Evolutionary conservation across 2,888 invertebrate species (phyloP).

Genomic region (Drosophila sordidula): DNA sequence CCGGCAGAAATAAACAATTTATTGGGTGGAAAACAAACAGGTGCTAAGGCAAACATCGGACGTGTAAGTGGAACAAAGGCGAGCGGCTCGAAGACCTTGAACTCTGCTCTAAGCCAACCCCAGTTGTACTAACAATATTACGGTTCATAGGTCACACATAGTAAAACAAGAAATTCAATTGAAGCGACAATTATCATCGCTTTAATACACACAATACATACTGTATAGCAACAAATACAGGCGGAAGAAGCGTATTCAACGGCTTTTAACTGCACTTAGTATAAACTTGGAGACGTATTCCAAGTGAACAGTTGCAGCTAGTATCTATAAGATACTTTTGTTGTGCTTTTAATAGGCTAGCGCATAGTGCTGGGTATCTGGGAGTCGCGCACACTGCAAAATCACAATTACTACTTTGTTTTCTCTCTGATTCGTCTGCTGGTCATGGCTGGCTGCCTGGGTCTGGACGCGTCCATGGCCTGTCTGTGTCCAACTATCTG

Average conservation of each 20-base stretch:
- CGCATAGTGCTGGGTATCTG: background rate
- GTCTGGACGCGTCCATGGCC: slow-evolving; percentile 58
- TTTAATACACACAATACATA: slow-evolving; percentile 12
- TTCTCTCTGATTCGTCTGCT: slow-evolving; percentile 30
- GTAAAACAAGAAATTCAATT: slow-evolving; percentile 23
- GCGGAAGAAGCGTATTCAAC: background rate
- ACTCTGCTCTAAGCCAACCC: slow-evolving; percentile 31
- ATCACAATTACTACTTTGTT: background rate
- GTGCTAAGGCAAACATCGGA: slow-evolving; percentile 38
- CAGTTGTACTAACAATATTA: slow-evolving; percentile 33
- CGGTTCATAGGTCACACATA: slow-evolving; percentile 35
- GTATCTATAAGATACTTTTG: background rate
- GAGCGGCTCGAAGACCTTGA: slow-evolving; percentile 59
- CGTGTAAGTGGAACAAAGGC: slow-evolving; percentile 38
- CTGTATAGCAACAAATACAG: background rate
- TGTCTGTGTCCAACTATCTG: slow-evolving; percentile 38
- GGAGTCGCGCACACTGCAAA: background rate
- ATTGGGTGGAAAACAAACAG: slow-evolving; percentile 64
- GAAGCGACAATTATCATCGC: slow-evolving; percentile 41
- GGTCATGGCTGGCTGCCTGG: slow-evolving; percentile 57
- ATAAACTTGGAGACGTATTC: background rate
- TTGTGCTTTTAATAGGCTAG: background rate
- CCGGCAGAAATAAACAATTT: slow-evolving; percentile 46
- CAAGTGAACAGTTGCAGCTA: no score
- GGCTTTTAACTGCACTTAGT: background rate